phyloP scores from a whole-genome alignment of 2,113 vertebrate genomes.

The Hippocampus guttulatus region DNA sequence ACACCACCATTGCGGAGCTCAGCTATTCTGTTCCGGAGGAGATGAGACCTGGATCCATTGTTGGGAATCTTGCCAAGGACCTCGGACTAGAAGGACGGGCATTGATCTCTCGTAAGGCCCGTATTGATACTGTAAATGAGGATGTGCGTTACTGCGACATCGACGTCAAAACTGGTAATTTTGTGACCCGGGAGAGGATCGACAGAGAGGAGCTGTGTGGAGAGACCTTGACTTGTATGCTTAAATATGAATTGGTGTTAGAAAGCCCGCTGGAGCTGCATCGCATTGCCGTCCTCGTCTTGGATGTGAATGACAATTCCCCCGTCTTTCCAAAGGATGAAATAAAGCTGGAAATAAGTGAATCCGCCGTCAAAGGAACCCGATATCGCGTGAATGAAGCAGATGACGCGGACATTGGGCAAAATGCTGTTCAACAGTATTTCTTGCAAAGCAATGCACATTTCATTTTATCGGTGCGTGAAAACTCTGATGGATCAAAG shows the following conservation, averaged over 20 bases:
- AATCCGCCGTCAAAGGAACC: conserved; percentile 54
- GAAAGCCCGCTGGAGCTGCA: conserved; percentile 63
- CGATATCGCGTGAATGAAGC: conserved; percentile 64
- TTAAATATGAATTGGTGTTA: conserved; percentile 59
- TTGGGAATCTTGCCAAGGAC: conserved; percentile 73
- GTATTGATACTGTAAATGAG: conserved; percentile 38
- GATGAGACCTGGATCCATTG: conserved; percentile 65
- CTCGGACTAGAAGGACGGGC: conserved; percentile 56
- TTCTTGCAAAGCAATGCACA: conserved; percentile 45
- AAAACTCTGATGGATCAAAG: conserved; percentile 39
- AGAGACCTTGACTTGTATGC: conserved; percentile 46
- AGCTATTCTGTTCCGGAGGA: conserved; percentile 69
- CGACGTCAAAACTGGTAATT: conserved; percentile 46
- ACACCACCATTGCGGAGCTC: conserved; percentile 46
- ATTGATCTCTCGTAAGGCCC: conserved; percentile 56
- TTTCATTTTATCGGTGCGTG: conserved; percentile 50
- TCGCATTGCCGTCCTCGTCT: conserved; percentile 48
- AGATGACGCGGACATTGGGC: conserved; percentile 64
- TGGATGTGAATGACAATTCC: conserved; percentile 69
- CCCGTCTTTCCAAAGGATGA: conserved; percentile 33
- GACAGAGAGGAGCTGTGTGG: conserved; percentile 59
- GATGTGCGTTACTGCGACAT: conserved; percentile 36
- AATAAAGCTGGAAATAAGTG: conserved; percentile 37
- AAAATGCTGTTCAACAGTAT: conserved; percentile 67
- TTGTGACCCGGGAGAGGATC: conserved; percentile 45